Evolutionary conservation across 2,797 vertebrate genomes (phyloP), one percentile per base, ranked within the genome.

Genomic region (Cuniculus paca): DNA sequence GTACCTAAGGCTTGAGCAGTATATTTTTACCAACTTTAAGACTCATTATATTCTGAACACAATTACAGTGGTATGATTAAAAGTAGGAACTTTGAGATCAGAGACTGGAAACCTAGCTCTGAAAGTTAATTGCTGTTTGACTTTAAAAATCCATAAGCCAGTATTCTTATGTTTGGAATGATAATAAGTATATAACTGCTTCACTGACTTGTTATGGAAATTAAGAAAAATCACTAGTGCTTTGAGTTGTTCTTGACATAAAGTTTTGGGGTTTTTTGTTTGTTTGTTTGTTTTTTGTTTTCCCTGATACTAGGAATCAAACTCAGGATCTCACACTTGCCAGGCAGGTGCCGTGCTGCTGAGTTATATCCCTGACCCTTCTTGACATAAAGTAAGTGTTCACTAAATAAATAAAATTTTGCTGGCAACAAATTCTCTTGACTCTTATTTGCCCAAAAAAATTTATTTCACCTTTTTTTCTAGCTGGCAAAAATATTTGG

Each of bases 401-500:
- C 16, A 60, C 14, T 68, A 78, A 58, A 63, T 56, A 93, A 88
- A 17, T 45, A 68, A 90, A 34, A 17, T 58, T 60, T 81, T 81
- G 16, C 22, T 93, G 39, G 16, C 36, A 77, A 58, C 52, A 22
- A 50, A 42, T 90, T 86, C 39, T 72, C 45, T 31, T 82, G 20
- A 74, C n/a, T 60, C n/a, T 61, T 48, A 4, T 58, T 58, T 65
- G 31, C 72, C 65, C 61, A 77, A 82, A 60, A 86, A 72, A 6
- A 2, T 42, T 50, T 77, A 54, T 90, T 92, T 60, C 45, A 26
- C 7, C 3, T 61, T 82, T 19, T 39, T 52, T 54, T 90, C 34
- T 88, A 24, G 39, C 45, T 50, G 56, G 31, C 19, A 88, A 54
- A 95, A 88, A 63, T 88, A 45, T 74, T 88, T 79, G 89, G 19